Evolutionary conservation across 92 coral and sea anemone species (phyloP), one percentile per base, ranked within the genome.

Genomic region (Porites divaricata): DNA sequence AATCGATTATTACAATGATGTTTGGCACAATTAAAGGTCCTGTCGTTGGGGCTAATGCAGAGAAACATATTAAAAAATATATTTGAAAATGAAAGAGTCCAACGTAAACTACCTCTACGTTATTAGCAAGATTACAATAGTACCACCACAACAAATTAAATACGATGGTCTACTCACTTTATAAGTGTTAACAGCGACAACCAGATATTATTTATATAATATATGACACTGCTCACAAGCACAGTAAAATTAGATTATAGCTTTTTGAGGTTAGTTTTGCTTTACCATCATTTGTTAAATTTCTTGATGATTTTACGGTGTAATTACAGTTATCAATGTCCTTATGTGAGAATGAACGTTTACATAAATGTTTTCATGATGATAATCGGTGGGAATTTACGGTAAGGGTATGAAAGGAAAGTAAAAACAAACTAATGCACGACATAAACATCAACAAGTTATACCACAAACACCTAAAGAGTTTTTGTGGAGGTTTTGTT

Each of bases 361-460:
- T 74, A 10, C 63, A 74, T 54, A 54, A 35, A 74, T 54, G 63
- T 52, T 54, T 74, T 53, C 57, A 54, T 11, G 59, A 74, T 74
- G 63, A 41, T 52, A 74, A 74, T 50, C 57, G 13, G 26, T 53
- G 78, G 54, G 45, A 35, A 35, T 35, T 35, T 4, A 35, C 45
- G 45, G 45, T 35, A 35, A 35, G 45, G 45, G 23, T 19, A 53
- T 22, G 41, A 13, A 53, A 11, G 53, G 78, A 49, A 5, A 54
- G 14, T 9, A 28, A 19, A 35, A 5, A 41, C n/a, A 69, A 6
- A 49, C 48, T 48, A 7, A 71, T 22, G 8, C 25, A 50, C 24
- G 21, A 74, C 2, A 74, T n/a, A 23, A 13, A 54, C 50, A 72
- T 45, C 8, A 19, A 54, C 64, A 54, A 54, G 59, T 54, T 11